These are phyloP conservation scores for Lutjanus argentimaculatus DNA, from an alignment of 2,797 vertebrate species.

Conservation along the genomic window DNA sequence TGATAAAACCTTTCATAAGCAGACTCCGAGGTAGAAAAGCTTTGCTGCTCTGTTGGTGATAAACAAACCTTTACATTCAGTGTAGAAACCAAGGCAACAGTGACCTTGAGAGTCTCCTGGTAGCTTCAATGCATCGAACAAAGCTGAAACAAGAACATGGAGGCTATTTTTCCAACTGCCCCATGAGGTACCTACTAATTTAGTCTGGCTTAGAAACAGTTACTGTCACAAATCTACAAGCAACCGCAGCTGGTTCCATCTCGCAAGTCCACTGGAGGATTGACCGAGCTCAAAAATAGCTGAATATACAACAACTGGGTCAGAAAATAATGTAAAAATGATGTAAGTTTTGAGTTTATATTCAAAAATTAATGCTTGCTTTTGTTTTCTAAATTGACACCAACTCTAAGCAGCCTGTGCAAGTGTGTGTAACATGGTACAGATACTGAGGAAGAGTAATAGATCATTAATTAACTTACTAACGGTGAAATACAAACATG, in stretches of 20 bases:
- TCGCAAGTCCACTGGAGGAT: slow-evolving; percentile 27
- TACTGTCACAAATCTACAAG: slow-evolving; percentile 29
- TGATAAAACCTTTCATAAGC: slow-evolving; percentile 22
- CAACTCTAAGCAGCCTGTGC: background rate
- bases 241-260: slow-evolving; percentile 23
- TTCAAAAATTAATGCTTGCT: too few species aligned
- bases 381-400: background rate
- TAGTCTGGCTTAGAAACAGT: slow-evolving; percentile 33
- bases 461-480: background rate
- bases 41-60: slow-evolving; percentile 1
- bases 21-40: slow-evolving; percentile 6
- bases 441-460: background rate
- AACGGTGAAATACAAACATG: background rate
- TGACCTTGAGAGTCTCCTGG: slow-evolving; percentile 27
- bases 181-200: slow-evolving; percentile 49
- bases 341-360: background rate
- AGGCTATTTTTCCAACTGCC: slow-evolving; percentile 29
- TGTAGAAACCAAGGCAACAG: slow-evolving; percentile 28
- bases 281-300: slow-evolving; percentile 34
- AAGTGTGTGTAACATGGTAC: background rate
- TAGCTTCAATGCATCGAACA: slow-evolving; percentile 13
- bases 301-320: slow-evolving; percentile 45
- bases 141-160: slow-evolving; percentile 16
- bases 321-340: slow-evolving; percentile 16
- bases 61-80: slow-evolving; percentile 42